A percentile compares a stretch with the other conserved stretches of the same genome.
Evolutionary conservation across 2,888 invertebrate genomes (phyloP).

Genomic region (Acanthacorydalis orientalis): DNA sequence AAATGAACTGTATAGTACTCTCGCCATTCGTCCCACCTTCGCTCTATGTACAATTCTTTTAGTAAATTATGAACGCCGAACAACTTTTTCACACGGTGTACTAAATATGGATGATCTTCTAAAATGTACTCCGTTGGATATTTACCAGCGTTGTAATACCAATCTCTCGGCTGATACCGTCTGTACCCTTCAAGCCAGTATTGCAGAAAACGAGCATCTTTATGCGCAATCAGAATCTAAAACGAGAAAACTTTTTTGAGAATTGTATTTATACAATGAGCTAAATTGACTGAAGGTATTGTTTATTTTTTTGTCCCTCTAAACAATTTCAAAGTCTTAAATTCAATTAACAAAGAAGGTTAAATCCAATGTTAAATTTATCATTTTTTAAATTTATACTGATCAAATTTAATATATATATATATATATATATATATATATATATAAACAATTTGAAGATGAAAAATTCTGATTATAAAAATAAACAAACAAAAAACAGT

Average conservation of each 20-base stretch:
- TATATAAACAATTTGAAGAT: too few relatives aligned
- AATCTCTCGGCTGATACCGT: constrained; percentile 17
- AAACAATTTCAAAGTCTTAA: too few relatives aligned
- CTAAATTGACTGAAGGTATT: not conserved
- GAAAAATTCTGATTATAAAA: too few relatives aligned
- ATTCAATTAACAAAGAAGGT: too few relatives aligned
- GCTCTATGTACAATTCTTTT: constrained; percentile 15
- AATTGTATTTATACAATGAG: not conserved
- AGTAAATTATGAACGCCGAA: constrained; percentile 23
- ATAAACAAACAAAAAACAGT: too few relatives aligned
- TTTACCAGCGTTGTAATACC: constrained; percentile 27
- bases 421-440: too few relatives aligned
- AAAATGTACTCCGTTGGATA: constrained; percentile 21
- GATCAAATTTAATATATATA: too few relatives aligned
- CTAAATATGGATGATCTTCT: constrained; percentile 17
- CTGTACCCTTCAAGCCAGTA: constrained; percentile 21
- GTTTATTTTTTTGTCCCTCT: not conserved
- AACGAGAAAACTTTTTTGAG: constrained; percentile 5
- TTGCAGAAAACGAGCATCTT: constrained; percentile 20
- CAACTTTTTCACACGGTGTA: constrained; percentile 18
- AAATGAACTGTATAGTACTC: constrained; percentile 20
- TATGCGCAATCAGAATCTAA: constrained; percentile 20
- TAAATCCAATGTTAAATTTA: too few relatives aligned
- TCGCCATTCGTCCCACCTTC: constrained; percentile 17
- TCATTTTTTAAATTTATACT: too few relatives aligned